Evolutionary conservation across 2,797 vertebrate species (phyloP), one percentile per base, ranked within the genome.

Genomic region (Pangasius sanitwongsei): DNA sequence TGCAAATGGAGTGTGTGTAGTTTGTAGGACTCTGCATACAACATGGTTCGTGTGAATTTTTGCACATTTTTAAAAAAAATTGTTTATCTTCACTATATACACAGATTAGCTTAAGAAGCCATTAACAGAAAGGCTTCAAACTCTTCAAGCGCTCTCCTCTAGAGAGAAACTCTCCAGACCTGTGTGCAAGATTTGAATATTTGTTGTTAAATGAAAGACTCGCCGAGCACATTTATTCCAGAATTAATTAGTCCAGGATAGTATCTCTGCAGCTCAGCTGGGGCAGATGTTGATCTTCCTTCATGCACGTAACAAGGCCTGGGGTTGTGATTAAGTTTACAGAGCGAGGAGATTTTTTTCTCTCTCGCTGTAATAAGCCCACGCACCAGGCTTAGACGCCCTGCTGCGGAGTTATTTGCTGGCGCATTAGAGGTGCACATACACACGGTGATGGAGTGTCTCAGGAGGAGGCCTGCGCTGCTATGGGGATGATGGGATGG

Each of bases 401-500:
- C 90, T 80, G 87, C 89, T 91, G 92, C 37, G 90, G 85, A 87
- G 90, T 87, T 88, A 91, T 92, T 89, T 91, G 74, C 88, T 74
- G 55, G 72, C 83, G 87, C 86, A 89, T 89, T 77, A 90, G 83
- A 88, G 50, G 31, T 59, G 50, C 63, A 81, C 77, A 86, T 81
- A 67, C 67, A 75, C 59, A 44, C 75, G 41, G 82, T 89, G 85
- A 84, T 88, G 80, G 50, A 34, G 82, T 85, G 57, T 88, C 74
- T 83, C 89, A 88, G 87, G 88, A 88, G 92, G 89, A 77, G 75
- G 83, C n/a, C 80, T 65, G 80, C 4, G 83, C 86, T 69, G 44
- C 78, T 86, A 85, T 85, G 80, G 78, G n/a, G 70, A 85, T 87
- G 87, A 89, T 88, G 70, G 57, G 88, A 82, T 74, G 83, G 78